A percentile compares a stretch with the other conserved stretches of the same genome.
phyloP scores from a whole-genome alignment of 1,140 invertebrate genomes.

The Drosophila virilis region DNA sequence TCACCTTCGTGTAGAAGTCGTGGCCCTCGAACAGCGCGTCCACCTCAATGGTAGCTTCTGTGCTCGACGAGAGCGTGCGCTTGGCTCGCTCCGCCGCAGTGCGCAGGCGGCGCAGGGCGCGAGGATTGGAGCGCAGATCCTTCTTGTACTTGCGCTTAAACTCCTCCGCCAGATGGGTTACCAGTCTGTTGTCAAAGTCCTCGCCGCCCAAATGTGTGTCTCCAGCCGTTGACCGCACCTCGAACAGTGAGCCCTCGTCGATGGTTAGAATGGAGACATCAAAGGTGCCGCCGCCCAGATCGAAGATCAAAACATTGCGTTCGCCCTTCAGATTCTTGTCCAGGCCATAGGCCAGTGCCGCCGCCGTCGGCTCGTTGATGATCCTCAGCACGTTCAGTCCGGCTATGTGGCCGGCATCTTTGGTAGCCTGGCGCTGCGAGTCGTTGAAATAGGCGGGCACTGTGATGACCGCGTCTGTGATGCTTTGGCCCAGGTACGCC shows the following conservation, averaged over 20 bases:
- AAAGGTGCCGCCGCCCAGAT: constrained; percentile 90
- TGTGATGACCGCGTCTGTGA: constrained; percentile 88
- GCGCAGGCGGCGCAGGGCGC: constrained; percentile 90
- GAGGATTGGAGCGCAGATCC: constrained; percentile 90
- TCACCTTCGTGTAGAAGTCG: constrained; percentile 94
- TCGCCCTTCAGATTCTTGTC: constrained; percentile 92
- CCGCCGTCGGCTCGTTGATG: constrained; percentile 91
- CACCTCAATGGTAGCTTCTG: constrained; percentile 90
- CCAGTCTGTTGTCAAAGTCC: constrained; percentile 92
- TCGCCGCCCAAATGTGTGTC: constrained; percentile 91
- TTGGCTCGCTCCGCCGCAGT: constrained; percentile 91
- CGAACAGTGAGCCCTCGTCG: constrained; percentile 92
- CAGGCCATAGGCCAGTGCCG: constrained; percentile 90
- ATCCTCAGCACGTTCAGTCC: constrained; percentile 89
- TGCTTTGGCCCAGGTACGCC: constrained; percentile 89
- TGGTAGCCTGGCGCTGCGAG: constrained; percentile 88
- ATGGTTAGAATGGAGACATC: constrained; percentile 95
- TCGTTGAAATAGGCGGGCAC: constrained; percentile 88
- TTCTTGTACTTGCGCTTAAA: constrained; percentile 94
- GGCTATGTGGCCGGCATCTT: constrained; percentile 88
- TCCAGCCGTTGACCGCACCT: constrained; percentile 91
- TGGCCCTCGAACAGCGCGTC: constrained; percentile 90
- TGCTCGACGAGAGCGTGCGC: constrained; percentile 88
- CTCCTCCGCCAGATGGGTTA: constrained; percentile 90
- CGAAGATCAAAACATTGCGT: constrained; percentile 90